Base-by-base conservation (phyloP, 2,797 vertebrate genomes). In the Mastacembelus armatus region DNA sequence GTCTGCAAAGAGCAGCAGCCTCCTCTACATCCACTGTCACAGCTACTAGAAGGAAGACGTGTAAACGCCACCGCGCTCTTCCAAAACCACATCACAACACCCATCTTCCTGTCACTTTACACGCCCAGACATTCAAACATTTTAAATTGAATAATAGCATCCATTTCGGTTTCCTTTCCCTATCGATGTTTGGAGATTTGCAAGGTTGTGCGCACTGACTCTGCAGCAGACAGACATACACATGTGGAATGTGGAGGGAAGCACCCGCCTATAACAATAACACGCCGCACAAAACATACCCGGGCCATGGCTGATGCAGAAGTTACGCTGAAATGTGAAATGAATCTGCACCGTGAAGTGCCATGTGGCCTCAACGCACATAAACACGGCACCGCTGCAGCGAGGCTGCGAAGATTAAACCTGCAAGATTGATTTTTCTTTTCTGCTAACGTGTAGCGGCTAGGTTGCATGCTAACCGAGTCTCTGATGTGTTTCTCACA, bases 221-320 rank as follows among this genome's bases (percentile, higher is more conserved):
- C 19, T 68, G 76, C 78, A 56, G 35, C 50, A 66, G 38, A n/a
- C 76, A 74, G 47, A 56, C 83, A 78, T 30, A 73, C 79, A 89
- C 84, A 74, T 74, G 83, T 88, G 85, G 81, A 88, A 91, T 85
- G 83, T 83, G 80, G 66, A 84, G 68, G 81, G 76, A 84, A 80
- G 84, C 83, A 60, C 65, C 72, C 76, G 76, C 70, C 76, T 76
- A 44, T 63, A 77, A 89, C 85, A 81, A 87, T 58, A 88, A 74
- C 71, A 76, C 29, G 32, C 21, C 54, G 56, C 72, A 78, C 66
- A 63, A 60, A 68, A 81, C 78, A 73, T 1, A 44, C 66, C 57
- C 44, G 39, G 61, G 58, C 49, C 38, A 7, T 22, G 56, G 65
- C 64, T 30, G 5, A 26, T 14, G 58, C n/a, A 30, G 12, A 80